phyloP scores from a whole-genome alignment of 2,797 vertebrate species.

The Takifugu ocellatus region DNA sequence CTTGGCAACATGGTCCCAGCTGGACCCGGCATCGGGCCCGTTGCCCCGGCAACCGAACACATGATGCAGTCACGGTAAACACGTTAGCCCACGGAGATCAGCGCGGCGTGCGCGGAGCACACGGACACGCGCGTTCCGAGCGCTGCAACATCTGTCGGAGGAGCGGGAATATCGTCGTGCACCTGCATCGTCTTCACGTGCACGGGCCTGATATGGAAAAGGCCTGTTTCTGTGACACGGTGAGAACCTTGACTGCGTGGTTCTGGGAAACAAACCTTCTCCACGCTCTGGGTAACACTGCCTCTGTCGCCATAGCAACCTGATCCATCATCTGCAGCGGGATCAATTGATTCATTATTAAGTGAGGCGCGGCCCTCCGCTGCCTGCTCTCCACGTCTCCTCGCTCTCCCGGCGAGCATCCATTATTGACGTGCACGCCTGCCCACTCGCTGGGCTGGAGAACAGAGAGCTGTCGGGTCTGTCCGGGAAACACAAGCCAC shows the following conservation, averaged over 20 bases:
- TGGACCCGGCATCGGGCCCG: constrained; percentile 69
- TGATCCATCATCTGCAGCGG: constrained; percentile 68
- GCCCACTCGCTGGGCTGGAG: constrained; percentile 60
- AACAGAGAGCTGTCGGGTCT: constrained; percentile 50
- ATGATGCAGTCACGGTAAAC: constrained; percentile 61
- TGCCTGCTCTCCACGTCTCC: constrained; percentile 73
- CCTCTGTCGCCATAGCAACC: constrained; percentile 74
- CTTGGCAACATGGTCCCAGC: constrained; percentile 79
- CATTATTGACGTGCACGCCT: constrained; percentile 66
- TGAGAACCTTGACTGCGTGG: constrained; percentile 14
- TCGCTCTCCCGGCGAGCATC: constrained; percentile 64
- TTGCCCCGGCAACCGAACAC: constrained; percentile 66
- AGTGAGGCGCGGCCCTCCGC: constrained; percentile 64
- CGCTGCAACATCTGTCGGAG: constrained; percentile 27
- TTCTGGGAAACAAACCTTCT: constrained; percentile 46
- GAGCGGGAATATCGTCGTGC: constrained; percentile 30
- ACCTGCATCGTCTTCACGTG: constrained; percentile 31
- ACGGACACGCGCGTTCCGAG: constrained; percentile 24
- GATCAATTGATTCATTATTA: constrained; percentile 80
- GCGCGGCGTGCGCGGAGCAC: too few relatives aligned
- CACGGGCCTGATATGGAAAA: too few relatives aligned
- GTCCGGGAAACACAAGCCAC: constrained; percentile 40
- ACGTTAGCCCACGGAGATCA: constrained; percentile 22
- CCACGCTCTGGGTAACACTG: constrained; percentile 56
- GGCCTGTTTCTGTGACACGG: too few relatives aligned